Base-by-base conservation (phyloP, 1,140 invertebrate genomes). In the Acyrthosiphon pisum region DNA sequence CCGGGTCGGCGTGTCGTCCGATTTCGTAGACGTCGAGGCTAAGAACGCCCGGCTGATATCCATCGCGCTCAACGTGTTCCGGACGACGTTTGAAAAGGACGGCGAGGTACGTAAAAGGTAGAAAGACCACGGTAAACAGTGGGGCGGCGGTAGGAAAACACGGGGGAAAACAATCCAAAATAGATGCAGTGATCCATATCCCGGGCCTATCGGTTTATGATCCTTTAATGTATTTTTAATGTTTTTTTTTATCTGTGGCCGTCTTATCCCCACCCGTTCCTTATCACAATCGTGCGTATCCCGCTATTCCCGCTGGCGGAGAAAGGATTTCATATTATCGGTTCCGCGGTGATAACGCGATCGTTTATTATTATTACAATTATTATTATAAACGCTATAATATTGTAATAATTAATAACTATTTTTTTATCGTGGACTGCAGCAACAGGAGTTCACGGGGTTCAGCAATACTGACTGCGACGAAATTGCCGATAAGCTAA, bases 31-130 rank as follows among this genome's bases (percentile, higher is more conserved):
- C 76, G 84, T 56, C 35, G 81, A 93, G 68, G 68, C 76, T 6
- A 93, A 93, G 48, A 93, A 83, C 76, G 91, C 91, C 11, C 91
- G 35, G 53, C 7, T 86, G 91, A 93, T 93, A 50, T 53, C 91
- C 7, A 41, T 93, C 3, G 68, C 81, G 4, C 83, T 93, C n/a
- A 46, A 86, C 23, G 48, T 53, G 48, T 93, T 93, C 23, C 91
- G 91, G 18, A 93, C 48, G 2, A 86, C 48, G 48, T 93, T 84
- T 8, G 48, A 93, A 56, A 93, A 53, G 14, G 76, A 86, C 35
- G 81, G 20, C 41, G 81, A 93, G 81, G 91, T 93, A 23, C 11
- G 89, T 68, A n/a, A n/a, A n/a, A n/a, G n/a, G n/a, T n/a, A 53
- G 4, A 50, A 68, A 14, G 6, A 41, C 41, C 41, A n/a, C 18